These are phyloP conservation scores for Dexiosoma caninum DNA, from an alignment of 2,888 invertebrate genomes.

Conservation along the genomic window DNA sequence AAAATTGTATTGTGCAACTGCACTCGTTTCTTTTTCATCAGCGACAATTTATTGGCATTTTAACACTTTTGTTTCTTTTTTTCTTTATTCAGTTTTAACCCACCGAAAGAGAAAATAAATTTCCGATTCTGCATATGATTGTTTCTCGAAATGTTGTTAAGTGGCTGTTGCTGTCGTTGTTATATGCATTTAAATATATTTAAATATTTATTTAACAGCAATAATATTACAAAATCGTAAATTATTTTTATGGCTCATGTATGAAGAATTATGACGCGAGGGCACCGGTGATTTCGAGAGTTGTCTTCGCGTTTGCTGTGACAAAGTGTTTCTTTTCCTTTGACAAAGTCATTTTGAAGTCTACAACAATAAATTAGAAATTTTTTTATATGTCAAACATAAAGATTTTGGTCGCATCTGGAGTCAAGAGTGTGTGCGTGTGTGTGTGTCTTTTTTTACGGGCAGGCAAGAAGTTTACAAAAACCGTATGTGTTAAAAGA, in stretches of 20 bases:
- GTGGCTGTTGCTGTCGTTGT: conserved; percentile 8
- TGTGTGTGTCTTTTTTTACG: not conserved
- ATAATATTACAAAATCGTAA: conserved; percentile 70
- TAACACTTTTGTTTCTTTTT: conserved; percentile 61
- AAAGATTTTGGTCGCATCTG: not conserved
- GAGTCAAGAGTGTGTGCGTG: not conserved
- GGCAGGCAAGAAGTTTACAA: not conserved
- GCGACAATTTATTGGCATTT: conserved; percentile 55
- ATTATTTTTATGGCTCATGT: conserved; percentile 77
- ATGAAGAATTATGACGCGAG: conserved; percentile 62
- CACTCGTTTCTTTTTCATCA: conserved; percentile 7
- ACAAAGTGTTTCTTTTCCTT: not conserved
- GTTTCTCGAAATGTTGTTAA: conserved; percentile 37
- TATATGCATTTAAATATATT: conserved; percentile 18
- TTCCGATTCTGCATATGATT: not conserved
- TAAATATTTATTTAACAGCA: conserved; percentile 21
- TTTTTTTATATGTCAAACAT: not conserved
- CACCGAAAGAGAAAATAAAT: conserved; percentile 2
- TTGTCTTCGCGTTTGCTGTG: not conserved
- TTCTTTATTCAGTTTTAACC: conserved; percentile 50
- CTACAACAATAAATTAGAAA: not conserved
- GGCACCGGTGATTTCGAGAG: not conserved
- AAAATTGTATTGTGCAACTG: conserved; percentile 26
- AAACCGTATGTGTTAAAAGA: not conserved
- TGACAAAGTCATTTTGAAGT: not conserved